Conservation (phyloP, 2,888 invertebrate species). For the Chaetogeoica ovagalla region DNA sequence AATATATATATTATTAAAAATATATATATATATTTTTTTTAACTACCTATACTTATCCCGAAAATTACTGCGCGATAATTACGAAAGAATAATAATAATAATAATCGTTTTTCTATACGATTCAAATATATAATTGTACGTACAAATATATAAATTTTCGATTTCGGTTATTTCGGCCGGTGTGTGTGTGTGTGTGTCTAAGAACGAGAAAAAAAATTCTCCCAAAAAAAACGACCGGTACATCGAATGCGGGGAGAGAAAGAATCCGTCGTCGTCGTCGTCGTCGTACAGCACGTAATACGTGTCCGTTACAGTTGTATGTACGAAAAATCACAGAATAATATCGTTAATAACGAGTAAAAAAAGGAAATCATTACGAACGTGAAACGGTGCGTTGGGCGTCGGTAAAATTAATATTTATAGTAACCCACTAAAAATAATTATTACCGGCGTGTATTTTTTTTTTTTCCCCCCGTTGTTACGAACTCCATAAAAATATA, state of each 20-base stretch:
- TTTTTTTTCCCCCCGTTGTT: not conserved
- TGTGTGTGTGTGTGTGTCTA: not conserved
- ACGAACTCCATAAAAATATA: constrained; percentile 3
- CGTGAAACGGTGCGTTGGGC: not conserved
- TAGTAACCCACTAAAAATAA: too few relatives aligned
- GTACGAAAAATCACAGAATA: too few relatives aligned
- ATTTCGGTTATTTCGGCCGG: not conserved
- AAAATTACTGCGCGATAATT: too few relatives aligned
- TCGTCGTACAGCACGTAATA: too few relatives aligned
- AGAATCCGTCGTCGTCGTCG: constrained; percentile 8
- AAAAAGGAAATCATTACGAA: not conserved
- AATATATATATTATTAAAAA: too few relatives aligned
- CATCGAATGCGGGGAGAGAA: not conserved
- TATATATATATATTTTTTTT: too few relatives aligned
- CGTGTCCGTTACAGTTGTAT: not conserved
- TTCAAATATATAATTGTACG: too few relatives aligned
- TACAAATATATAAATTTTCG: not conserved
- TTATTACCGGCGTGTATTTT: not conserved
- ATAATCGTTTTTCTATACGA: too few relatives aligned
- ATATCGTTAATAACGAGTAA: constrained; percentile 18
- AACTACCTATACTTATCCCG: too few relatives aligned
- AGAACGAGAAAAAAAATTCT: not conserved
- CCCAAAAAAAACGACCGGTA: not conserved
- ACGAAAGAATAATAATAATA: too few relatives aligned
- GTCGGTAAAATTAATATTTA: not conserved